Evolutionary conservation across 1,140 invertebrate species (phyloP), one percentile per base, ranked within the genome.

Genomic region (Homarus americanus): DNA sequence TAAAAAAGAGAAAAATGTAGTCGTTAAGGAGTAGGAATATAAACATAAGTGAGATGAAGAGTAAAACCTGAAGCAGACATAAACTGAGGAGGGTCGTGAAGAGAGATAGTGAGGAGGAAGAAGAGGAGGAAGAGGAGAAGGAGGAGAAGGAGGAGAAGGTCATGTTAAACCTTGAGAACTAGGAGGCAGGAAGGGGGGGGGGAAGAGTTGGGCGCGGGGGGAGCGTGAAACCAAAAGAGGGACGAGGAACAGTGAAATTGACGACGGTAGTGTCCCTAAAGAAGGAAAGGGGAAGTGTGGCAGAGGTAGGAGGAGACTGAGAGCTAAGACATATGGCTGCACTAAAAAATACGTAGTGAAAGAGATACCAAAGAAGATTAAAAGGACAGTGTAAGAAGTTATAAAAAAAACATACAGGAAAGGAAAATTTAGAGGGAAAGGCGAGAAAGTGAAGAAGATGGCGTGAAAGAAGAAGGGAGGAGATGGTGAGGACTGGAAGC

Each of bases 401-500:
- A 32, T 12, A 24, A n/a, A 41, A n/a, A 40, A 28, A 44, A 10
- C 38, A 10, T 3, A 24, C 38, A 49, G 9, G 12, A 53, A 9
- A 3, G n/a, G 17, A 82, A 58, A 20, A 53, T 53, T 40, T 17
- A 53, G 24, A 53, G 40, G 58, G 49, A 28, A 82, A n/a, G 17
- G 53, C 73, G 36, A 72, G 58, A 89, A 36, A 28, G 76, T 15
- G 53, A 69, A 69, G 53, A 41, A 15, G 53, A 41, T 20, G 63
- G 9, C 17, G 87, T 32, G 58, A 49, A 78, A 66, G 80, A 28
- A 34, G 72, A 40, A 44, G n/a, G 17, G 80, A 34, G 66, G 72
- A 28, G 87, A 91, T 1, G 90, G 72, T 15, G 92, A 91, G 80
- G 38, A 66, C 41, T 49, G 92, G 69, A 69, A 84, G 66, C 87